A percentile compares a stretch with the other conserved stretches of the same genome.
Evolutionary conservation across 2,888 invertebrate genomes (phyloP).

Genomic region (Iselma pallidipennis): DNA sequence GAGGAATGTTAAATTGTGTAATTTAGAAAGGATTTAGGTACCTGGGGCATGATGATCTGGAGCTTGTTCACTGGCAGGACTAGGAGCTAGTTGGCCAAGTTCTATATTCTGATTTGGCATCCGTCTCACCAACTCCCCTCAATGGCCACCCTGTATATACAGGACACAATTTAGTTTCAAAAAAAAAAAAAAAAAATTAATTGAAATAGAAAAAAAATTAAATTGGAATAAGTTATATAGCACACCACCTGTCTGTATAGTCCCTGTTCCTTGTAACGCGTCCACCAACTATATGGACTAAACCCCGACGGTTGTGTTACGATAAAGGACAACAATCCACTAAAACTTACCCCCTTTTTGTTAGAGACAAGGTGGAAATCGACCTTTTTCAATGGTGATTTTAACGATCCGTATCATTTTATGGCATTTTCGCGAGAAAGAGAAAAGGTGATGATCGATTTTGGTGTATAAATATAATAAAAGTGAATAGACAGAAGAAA

Average conservation of each 20-base stretch:
- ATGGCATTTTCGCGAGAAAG: slow-evolving; percentile 43
- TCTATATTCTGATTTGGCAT: slow-evolving; percentile 50
- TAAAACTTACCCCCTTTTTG: slow-evolving; percentile 11
- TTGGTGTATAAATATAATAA: slow-evolving; percentile 14
- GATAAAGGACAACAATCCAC: slow-evolving; percentile 19
- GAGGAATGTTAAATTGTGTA: slow-evolving; percentile 1
- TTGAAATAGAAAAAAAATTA: background rate
- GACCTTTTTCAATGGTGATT: slow-evolving; percentile 45
- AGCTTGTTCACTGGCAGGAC: slow-evolving; percentile 31
- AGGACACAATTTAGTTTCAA: slow-evolving; percentile 4
- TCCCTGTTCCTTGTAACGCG: slow-evolving; percentile 12
- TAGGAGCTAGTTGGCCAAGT: slow-evolving; percentile 44
- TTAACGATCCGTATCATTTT: slow-evolving; percentile 48
- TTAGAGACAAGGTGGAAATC: slow-evolving; percentile 23
- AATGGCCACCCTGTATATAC: slow-evolving; percentile 36
- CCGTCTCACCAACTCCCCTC: slow-evolving; percentile 40
- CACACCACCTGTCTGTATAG: background rate
- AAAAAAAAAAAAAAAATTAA: background rate
- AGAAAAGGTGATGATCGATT: slow-evolving; percentile 46
- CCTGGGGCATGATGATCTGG: slow-evolving; percentile 34
- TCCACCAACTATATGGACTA: slow-evolving; percentile 31
- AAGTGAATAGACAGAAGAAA: too few species aligned
- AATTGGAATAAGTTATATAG: background rate
- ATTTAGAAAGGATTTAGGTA: slow-evolving; percentile 27
- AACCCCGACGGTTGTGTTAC: background rate